These are phyloP conservation scores for Parazoanthus swiftii DNA, from an alignment of 92 coral and sea anemone species.

Conservation along the genomic window DNA sequence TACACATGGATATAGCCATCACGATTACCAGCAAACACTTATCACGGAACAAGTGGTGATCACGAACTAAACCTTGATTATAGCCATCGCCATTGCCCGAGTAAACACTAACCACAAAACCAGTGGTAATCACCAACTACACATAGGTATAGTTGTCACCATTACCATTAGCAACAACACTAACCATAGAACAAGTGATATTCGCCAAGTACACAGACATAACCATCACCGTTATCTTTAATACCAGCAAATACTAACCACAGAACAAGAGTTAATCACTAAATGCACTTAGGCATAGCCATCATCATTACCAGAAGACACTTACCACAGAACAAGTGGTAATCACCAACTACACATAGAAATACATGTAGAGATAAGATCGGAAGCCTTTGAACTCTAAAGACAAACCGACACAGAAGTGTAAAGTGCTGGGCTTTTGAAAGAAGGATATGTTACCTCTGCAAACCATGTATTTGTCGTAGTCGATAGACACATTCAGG, in stretches of 20 bases:
- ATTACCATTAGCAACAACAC: too few relatives aligned
- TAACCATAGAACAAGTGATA: neutral
- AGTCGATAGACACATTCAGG: conserved; percentile 30
- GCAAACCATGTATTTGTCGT: conserved; percentile 32
- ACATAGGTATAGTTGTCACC: neutral
- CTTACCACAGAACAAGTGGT: neutral
- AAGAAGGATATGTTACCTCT: conserved; percentile 17
- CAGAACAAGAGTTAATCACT: too few relatives aligned
- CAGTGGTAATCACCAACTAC: too few relatives aligned
- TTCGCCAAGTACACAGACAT: neutral
- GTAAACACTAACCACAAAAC: neutral
- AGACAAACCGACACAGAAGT: neutral
- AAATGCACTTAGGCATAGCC: too few relatives aligned
- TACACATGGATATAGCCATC: too few relatives aligned
- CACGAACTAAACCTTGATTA: too few relatives aligned
- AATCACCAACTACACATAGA: neutral
- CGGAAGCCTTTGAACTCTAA: neutral
- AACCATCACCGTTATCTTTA: too few relatives aligned
- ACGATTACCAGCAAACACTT: neutral
- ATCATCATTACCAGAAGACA: too few relatives aligned
- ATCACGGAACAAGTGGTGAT: neutral
- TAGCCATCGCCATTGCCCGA: too few relatives aligned
- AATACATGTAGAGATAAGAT: neutral
- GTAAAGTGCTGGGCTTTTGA: neutral
- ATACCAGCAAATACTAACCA: too few relatives aligned